phyloP scores from a whole-genome alignment of 2,113 vertebrate species.

The Rhegmatorhina hoffmannsi region DNA sequence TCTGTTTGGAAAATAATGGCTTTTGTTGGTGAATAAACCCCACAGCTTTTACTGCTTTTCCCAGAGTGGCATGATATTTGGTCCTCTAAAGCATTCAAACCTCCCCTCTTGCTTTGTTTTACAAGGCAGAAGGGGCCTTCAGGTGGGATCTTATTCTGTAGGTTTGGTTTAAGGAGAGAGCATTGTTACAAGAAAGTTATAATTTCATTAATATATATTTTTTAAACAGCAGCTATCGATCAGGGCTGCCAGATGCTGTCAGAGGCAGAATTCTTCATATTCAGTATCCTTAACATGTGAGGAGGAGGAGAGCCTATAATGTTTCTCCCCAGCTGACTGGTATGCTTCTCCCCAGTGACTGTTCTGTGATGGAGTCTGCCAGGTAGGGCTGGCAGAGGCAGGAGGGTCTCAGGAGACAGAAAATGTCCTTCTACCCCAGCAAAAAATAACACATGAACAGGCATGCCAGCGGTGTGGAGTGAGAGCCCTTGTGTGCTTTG shows the following conservation, averaged over 20 bases:
- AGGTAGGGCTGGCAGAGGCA: background rate
- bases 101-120: background rate
- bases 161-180: background rate
- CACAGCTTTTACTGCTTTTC: background rate
- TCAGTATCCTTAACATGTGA: background rate
- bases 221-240: conserved; percentile 6
- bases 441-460: background rate
- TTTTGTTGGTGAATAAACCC: background rate
- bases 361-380: background rate
- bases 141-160: background rate
- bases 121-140: background rate
- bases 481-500: background rate
- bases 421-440: background rate
- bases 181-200: background rate
- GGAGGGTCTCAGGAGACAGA: background rate
- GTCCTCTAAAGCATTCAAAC: background rate
- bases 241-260: background rate
- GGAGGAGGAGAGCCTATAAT: background rate
- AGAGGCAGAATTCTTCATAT: background rate
- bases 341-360: background rate
- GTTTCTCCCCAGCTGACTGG: background rate
- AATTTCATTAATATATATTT: background rate
- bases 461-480: background rate
- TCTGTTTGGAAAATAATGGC: background rate
- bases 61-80: background rate